These are phyloP conservation scores for Eupithecia subumbrata DNA, from an alignment of 2,888 invertebrate species.

Conservation along the genomic window DNA sequence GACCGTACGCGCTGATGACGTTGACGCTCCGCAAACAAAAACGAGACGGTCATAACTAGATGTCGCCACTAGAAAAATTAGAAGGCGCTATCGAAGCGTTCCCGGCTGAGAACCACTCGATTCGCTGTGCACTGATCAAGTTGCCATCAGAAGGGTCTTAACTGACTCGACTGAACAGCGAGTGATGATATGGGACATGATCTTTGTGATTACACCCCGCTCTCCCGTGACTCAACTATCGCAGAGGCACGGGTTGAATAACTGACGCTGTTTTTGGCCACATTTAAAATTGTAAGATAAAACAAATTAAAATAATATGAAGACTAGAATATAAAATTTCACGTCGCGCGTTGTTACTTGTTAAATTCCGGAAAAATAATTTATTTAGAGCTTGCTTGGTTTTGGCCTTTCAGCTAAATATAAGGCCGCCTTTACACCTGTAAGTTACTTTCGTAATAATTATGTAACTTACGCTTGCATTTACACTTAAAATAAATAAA, in stretches of 20 bases:
- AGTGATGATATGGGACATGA: conserved; percentile 74
- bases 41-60: conserved; percentile 5
- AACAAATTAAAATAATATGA: no score
- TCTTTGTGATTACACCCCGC: conserved; percentile 65
- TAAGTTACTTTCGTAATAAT: no score
- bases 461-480: no score
- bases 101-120: neutral
- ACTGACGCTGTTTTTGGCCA: conserved; percentile 72
- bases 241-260: conserved; percentile 64
- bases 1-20: no score
- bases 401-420: no score
- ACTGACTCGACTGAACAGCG: conserved; percentile 84
- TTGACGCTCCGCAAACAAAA: neutral
- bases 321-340: no score
- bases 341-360: no score
- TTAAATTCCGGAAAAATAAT: no score
- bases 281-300: conserved; percentile 19
- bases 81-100: conserved; percentile 9
- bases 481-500: no score
- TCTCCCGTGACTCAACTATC: conserved; percentile 69
- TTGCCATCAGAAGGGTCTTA: conserved; percentile 75
- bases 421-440: no score
- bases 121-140: conserved; percentile 30
- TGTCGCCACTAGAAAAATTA: neutral
- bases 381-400: no score